These are phyloP conservation scores for Mycteria americana DNA, from an alignment of 2,797 vertebrate genomes.

Conservation along the genomic window DNA sequence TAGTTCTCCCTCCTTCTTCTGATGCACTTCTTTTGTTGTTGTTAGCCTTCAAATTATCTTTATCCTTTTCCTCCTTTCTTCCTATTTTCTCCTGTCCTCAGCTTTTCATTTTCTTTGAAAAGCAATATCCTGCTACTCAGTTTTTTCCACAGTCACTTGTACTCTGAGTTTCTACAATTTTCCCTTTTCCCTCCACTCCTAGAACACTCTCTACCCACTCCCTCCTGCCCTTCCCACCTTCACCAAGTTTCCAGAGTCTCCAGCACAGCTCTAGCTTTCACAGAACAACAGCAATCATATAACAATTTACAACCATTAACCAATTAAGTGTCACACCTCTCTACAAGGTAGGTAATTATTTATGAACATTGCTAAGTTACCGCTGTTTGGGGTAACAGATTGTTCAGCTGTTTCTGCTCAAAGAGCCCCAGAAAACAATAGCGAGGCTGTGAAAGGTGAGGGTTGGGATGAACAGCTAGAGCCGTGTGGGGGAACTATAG, in stretches of 20 bases:
- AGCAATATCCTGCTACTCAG: neutral
- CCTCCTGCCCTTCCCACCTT: neutral
- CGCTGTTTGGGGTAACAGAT: neutral
- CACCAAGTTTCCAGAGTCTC: neutral
- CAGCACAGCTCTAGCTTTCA: neutral
- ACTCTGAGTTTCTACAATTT: neutral
- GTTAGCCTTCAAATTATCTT: neutral
- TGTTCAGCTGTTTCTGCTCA: constrained; percentile 11
- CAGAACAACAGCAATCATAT: neutral
- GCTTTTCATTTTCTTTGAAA: neutral
- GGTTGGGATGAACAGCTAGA: neutral
- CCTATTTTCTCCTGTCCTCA: neutral
- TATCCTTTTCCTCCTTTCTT: neutral
- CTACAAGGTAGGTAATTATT: neutral
- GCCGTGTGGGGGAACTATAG: neutral
- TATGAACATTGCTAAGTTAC: neutral
- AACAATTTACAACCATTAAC: neutral
- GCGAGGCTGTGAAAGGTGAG: neutral
- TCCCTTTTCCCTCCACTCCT: neutral
- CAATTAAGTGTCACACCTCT: neutral
- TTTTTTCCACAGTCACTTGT: neutral
- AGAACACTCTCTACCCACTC: neutral
- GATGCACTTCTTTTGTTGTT: neutral
- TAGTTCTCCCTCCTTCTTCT: neutral
- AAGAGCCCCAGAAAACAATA: neutral